Evolutionary conservation across 2,888 invertebrate genomes (phyloP), one percentile per base, ranked within the genome.

Genomic region (Nysson spinosus): DNA sequence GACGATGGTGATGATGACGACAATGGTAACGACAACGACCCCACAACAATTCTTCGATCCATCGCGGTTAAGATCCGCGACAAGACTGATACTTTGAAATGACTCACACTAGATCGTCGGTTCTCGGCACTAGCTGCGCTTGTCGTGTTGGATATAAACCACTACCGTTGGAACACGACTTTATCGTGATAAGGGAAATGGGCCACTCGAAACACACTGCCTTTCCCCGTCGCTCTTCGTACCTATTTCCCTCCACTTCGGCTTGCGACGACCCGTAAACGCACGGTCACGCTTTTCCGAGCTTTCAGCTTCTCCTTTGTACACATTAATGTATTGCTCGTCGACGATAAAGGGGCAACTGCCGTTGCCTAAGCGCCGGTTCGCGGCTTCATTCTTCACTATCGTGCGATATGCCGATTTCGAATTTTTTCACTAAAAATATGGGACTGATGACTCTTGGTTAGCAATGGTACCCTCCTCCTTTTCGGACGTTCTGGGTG

Each of bases 131-230:
- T 40, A 9, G 20, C 34, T 26, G 34, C 43, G 32, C 56, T 46
- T 28, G 37, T 51, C 56, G 56, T 32, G 35, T 30, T 52, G 39
- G 14, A 16, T 46, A 40, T 26, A 30, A 35, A 39, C 17, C 42
- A 54, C 58, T 52, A 58, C 42, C 34, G 63, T 55, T 52, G 49
- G 34, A 37, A 55, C 51, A 62, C 39, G 40, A 56, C 46, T 78
- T 75, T 76, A 75, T 78, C 72, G 70, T 65, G 77, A 79, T 75
- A 78, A 80, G 66, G 56, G 73, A 80, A 75, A 77, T 75, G 70
- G 75, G 78, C 75, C 78, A 80, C 75, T 77, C 69, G 58, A 78
- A 62, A 63, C 43, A 22, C 55, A 32, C 42, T 44, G 58, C 52
- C 49, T 47, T 28, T 43, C 32, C n/a, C 20, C 34, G n/a, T n/a